Evolutionary conservation across 2,113 vertebrate species (phyloP).

Genomic region (Perca fluviatilis): DNA sequence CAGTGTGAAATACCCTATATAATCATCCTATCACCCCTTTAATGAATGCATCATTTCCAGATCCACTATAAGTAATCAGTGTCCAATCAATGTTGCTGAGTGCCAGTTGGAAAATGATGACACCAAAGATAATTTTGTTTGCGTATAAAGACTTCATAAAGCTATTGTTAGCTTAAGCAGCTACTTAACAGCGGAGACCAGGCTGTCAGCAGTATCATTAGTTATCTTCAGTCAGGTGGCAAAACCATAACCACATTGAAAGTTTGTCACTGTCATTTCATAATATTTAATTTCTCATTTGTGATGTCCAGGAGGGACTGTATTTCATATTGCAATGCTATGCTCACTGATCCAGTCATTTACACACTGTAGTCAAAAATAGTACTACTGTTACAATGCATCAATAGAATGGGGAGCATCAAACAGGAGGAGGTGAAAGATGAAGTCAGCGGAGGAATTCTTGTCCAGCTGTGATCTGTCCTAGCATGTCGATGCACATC

Average conservation of each 20-base stretch:
- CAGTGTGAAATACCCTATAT: no score
- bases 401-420: not conserved
- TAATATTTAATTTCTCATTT: not conserved
- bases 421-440: constrained; percentile 6
- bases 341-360: not conserved
- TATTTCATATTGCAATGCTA: not conserved
- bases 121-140: no score
- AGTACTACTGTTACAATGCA: not conserved
- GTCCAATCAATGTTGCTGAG: no score
- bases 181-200: not conserved
- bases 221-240: not conserved
- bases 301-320: not conserved
- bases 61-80: no score
- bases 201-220: not conserved
- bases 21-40: no score
- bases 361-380: not conserved
- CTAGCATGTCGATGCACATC: constrained; percentile 14
- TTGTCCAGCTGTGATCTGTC: constrained; percentile 21
- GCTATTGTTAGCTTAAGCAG: not conserved
- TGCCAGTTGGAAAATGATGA: no score
- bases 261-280: not conserved
- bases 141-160: no score
- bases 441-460: constrained; percentile 24
- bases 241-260: not conserved
- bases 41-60: no score